Percentiles rank a stretch among this genome's conserved stretches.
Evolutionary conservation across 2,888 invertebrate species (phyloP).

Genomic region (Tenthredo notha): DNA sequence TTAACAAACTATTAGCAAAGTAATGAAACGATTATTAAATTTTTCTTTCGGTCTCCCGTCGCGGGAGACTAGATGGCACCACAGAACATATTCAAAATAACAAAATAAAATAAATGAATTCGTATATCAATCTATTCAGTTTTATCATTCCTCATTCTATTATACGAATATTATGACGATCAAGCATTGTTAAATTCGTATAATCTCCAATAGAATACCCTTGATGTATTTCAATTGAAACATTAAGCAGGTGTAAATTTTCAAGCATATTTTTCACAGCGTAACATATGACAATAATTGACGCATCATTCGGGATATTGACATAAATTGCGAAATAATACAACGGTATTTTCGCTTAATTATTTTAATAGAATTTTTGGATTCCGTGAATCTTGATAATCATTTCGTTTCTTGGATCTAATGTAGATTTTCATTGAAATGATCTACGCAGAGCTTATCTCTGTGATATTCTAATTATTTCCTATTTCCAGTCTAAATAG

Average conservation of each 20-base stretch:
- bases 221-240: neutral
- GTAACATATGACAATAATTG: neutral
- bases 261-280: neutral
- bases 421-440: neutral
- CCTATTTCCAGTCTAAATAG: neutral
- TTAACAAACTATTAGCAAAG: slow-evolving; percentile 3
- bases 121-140: neutral
- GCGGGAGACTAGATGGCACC: slow-evolving; percentile 55
- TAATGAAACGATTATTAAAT: slow-evolving; percentile 9
- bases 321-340: neutral
- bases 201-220: neutral
- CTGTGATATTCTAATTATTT: neutral
- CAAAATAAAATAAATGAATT: neutral
- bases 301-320: neutral
- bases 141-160: neutral
- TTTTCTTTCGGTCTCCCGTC: slow-evolving; percentile 26
- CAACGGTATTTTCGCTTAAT: neutral
- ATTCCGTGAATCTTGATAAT: neutral
- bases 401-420: neutral
- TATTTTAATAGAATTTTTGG: neutral
- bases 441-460: neutral
- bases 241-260: neutral
- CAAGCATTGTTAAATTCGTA: neutral
- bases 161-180: neutral
- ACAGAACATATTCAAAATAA: slow-evolving; percentile 51